phyloP scores from a whole-genome alignment of 2,113 vertebrate genomes.

The Dolichotis patagonum region DNA sequence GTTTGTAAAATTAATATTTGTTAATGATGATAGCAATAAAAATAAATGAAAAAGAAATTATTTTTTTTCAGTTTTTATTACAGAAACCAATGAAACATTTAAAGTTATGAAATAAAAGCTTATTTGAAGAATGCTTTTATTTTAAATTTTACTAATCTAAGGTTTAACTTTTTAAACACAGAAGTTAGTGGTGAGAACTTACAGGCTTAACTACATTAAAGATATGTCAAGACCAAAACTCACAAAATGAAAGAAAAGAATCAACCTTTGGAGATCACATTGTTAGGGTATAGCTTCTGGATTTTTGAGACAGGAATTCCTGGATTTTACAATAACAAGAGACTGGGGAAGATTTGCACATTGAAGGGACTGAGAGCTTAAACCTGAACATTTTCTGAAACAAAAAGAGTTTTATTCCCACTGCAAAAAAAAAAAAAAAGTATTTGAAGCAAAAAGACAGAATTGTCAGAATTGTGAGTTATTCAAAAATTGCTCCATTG shows the following conservation, averaged over 20 bases:
- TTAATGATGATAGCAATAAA: background rate
- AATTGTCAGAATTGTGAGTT: background rate
- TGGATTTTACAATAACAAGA: background rate
- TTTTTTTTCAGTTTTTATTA: background rate
- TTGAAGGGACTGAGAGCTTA: background rate
- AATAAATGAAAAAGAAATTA: background rate
- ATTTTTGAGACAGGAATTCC: background rate
- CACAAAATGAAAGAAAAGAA: background rate
- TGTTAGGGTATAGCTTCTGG: background rate
- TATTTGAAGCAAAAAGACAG: background rate
- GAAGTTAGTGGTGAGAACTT: background rate
- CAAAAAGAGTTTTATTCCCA: background rate
- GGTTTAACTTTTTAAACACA: background rate
- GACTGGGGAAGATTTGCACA: background rate
- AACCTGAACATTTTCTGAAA: background rate
- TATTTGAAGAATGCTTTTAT: background rate
- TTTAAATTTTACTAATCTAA: background rate
- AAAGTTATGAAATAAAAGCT: background rate
- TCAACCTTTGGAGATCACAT: background rate
- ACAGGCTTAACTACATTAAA: background rate
- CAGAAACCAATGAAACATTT: background rate
- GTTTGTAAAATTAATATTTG: background rate
- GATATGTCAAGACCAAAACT: background rate
- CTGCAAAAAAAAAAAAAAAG: no score
- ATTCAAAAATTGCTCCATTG: background rate